phyloP scores from a whole-genome alignment of 2,797 vertebrate species.

The Furcifer pardalis region DNA sequence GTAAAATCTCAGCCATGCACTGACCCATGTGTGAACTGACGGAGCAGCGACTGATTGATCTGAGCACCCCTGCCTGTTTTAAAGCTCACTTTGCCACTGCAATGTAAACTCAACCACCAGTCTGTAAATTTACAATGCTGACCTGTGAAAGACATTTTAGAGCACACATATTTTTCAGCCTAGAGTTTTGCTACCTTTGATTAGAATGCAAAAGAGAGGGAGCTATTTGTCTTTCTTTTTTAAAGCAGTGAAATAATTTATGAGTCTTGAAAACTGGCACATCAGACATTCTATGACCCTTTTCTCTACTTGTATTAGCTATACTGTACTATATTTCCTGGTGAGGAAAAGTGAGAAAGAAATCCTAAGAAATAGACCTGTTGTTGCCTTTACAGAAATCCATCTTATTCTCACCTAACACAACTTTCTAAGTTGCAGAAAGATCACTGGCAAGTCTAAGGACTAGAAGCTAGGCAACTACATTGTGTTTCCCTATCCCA shows the following conservation, averaged over 20 bases:
- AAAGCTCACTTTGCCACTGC: neutral
- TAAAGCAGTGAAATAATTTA: neutral
- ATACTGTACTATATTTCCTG: no score
- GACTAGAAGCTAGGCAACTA: no score
- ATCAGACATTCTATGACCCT: neutral
- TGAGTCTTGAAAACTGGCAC: neutral
- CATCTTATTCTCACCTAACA: no score
- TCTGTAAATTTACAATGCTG: neutral
- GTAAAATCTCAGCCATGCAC: neutral
- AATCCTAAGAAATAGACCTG: neutral
- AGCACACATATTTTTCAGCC: neutral
- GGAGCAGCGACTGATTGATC: conserved; percentile 1
- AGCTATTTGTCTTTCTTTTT: neutral
- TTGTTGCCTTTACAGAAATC: no score
- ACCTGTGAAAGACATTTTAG: neutral
- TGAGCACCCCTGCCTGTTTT: neutral
- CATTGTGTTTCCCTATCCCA: no score
- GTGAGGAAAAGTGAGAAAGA: no score
- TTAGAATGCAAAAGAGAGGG: neutral
- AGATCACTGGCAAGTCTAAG: no score
- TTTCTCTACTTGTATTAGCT: no score
- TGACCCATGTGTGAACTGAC: conserved; percentile 1
- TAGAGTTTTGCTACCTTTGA: conserved; percentile 12
- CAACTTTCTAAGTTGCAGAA: no score
- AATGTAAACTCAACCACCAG: conserved; percentile 1